phyloP scores from a whole-genome alignment of 35 echinoderm and acorn worm species.

The Amphiura filiformis region DNA sequence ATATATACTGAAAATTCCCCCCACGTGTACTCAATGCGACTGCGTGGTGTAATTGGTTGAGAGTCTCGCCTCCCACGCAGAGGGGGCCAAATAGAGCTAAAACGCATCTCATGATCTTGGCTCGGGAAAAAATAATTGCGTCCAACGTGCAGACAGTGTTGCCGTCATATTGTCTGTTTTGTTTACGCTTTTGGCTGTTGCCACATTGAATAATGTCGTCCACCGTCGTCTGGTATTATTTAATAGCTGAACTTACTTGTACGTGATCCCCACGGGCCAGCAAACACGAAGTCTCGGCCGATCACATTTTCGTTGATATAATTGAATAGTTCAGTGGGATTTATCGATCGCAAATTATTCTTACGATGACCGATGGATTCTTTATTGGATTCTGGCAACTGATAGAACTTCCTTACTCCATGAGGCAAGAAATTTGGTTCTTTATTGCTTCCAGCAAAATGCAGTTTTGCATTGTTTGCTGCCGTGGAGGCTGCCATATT shows the following conservation, averaged over 20 bases:
- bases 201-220: too few species aligned
- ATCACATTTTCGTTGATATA: conserved; percentile 73
- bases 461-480: neutral
- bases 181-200: too few species aligned
- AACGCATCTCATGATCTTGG: too few species aligned
- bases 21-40: too few species aligned
- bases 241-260: conserved; percentile 65
- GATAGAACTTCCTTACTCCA: conserved; percentile 54
- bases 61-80: too few species aligned
- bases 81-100: too few species aligned
- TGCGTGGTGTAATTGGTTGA: too few species aligned
- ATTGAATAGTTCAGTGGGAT: conserved; percentile 7
- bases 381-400: conserved; percentile 21
- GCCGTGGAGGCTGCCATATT: conserved; percentile 45
- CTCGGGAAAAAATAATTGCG: too few species aligned
- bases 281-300: conserved; percentile 54
- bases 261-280: conserved; percentile 71
- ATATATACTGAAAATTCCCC: too few species aligned
- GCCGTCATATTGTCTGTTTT: too few species aligned
- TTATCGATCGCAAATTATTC: neutral
- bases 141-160: too few species aligned
- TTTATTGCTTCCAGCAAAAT: neutral
- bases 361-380: neutral
- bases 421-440: neutral
- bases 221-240: too few species aligned